These are phyloP conservation scores for Parasteatoda lunata DNA, from an alignment of 2,888 invertebrate species.

Conservation along the genomic window DNA sequence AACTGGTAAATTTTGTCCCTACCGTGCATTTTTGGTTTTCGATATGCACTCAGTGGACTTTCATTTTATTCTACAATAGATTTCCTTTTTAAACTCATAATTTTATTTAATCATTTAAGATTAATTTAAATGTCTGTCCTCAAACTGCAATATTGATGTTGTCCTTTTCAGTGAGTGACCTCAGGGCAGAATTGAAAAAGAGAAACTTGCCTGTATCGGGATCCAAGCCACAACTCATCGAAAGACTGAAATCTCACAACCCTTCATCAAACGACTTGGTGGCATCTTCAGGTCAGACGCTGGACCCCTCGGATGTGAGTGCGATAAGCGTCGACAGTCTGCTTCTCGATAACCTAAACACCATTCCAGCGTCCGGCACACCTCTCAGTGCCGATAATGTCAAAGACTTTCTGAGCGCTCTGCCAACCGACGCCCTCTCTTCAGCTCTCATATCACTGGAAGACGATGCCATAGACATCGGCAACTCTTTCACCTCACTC, in stretches of 20 bases:
- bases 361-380: constrained; percentile 33
- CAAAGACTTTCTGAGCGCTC: constrained; percentile 27
- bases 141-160: background rate
- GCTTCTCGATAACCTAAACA: constrained; percentile 38
- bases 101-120: too few species aligned
- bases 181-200: constrained; percentile 94
- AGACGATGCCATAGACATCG: constrained; percentile 66
- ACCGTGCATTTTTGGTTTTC: too few species aligned
- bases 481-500: constrained; percentile 39
- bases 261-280: background rate
- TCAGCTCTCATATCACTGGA: constrained; percentile 73
- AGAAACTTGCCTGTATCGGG: constrained; percentile 96
- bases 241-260: constrained; percentile 82
- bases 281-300: background rate
- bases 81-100: too few species aligned
- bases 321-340: constrained; percentile 26
- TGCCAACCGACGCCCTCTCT: constrained; percentile 71
- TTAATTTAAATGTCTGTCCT: too few species aligned
- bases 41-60: too few species aligned
- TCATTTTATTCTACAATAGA: too few species aligned
- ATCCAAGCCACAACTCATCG: constrained; percentile 94
- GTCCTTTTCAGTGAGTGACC: constrained; percentile 82
- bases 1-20: too few species aligned
- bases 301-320: background rate
- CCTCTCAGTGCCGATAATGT: constrained; percentile 30